Evolutionary conservation across 2,113 vertebrate species (phyloP).

Genomic region (Poeciliopsis turrubarensis): DNA sequence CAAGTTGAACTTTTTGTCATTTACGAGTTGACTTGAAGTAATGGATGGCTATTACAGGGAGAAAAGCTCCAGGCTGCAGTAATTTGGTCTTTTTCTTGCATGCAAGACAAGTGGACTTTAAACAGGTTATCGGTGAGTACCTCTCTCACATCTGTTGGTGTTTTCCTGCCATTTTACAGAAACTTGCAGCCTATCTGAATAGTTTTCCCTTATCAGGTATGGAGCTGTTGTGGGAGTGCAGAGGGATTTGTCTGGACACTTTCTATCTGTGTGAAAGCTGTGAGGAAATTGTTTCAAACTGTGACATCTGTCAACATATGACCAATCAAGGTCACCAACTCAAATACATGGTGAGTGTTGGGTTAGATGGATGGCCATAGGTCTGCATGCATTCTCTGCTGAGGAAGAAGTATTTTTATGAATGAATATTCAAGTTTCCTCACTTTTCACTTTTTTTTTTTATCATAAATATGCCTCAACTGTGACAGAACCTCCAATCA

Average conservation of each 20-base stretch:
- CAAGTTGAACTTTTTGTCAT: neutral
- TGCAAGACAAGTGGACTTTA: neutral
- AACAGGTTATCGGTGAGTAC: constrained; percentile 54
- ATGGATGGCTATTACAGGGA: constrained; percentile 32
- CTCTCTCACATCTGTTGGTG: neutral
- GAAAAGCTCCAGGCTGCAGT: constrained; percentile 1
- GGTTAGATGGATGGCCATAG: neutral
- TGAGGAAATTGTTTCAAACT: neutral
- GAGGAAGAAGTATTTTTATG: too few relatives aligned
- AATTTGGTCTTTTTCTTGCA: constrained; percentile 38
- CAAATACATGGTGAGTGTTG: constrained; percentile 43
- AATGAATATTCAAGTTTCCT: too few relatives aligned
- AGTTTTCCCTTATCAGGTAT: constrained; percentile 44
- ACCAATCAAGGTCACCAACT: constrained; percentile 21
- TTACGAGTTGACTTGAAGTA: neutral
- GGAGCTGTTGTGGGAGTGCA: constrained; percentile 57
- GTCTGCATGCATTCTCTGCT: too few relatives aligned
- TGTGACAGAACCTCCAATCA: too few relatives aligned
- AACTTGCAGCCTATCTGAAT: neutral
- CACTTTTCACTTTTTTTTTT: too few relatives aligned
- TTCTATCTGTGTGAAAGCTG: constrained; percentile 72
- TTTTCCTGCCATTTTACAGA: neutral
- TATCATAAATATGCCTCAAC: too few relatives aligned
- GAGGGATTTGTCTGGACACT: neutral
- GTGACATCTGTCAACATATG: constrained; percentile 50